Conservation (phyloP, 2,797 vertebrate species). For the Anabacerthia variegaticeps region DNA sequence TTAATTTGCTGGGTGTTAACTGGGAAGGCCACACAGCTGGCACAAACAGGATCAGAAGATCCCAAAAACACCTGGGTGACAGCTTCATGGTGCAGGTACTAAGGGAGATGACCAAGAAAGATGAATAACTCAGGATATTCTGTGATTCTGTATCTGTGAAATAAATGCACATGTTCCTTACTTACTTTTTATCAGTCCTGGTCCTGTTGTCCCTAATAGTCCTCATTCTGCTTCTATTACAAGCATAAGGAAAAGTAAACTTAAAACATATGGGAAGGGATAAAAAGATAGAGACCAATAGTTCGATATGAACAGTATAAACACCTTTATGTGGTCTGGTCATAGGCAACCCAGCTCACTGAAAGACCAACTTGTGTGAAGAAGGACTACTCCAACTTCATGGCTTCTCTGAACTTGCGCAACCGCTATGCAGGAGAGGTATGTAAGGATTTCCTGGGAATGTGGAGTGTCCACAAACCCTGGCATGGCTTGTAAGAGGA, state of each 20-base stretch:
- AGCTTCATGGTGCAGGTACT: background rate
- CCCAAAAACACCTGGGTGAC: background rate
- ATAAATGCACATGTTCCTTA: background rate
- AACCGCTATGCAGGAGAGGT: slow-evolving; percentile 97
- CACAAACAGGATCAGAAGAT: background rate
- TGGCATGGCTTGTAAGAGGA: background rate
- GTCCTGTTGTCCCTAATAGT: background rate
- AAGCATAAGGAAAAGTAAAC: background rate
- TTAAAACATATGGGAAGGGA: background rate
- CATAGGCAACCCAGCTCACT: slow-evolving; percentile 89
- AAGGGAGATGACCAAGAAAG: background rate
- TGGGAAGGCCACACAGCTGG: background rate
- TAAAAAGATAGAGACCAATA: background rate
- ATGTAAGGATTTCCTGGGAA: background rate
- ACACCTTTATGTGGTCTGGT: background rate
- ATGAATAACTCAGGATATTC: background rate
- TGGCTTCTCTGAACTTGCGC: slow-evolving; percentile 94
- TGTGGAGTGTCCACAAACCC: background rate
- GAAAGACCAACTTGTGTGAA: slow-evolving; percentile 94
- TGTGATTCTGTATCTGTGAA: background rate
- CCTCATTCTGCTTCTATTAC: background rate
- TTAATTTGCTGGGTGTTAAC: background rate
- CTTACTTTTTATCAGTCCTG: background rate
- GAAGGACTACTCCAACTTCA: slow-evolving; percentile 98
- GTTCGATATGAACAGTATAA: background rate